Conservation (phyloP, 2,113 vertebrate genomes). For the Zosterops hypoxanthus region DNA sequence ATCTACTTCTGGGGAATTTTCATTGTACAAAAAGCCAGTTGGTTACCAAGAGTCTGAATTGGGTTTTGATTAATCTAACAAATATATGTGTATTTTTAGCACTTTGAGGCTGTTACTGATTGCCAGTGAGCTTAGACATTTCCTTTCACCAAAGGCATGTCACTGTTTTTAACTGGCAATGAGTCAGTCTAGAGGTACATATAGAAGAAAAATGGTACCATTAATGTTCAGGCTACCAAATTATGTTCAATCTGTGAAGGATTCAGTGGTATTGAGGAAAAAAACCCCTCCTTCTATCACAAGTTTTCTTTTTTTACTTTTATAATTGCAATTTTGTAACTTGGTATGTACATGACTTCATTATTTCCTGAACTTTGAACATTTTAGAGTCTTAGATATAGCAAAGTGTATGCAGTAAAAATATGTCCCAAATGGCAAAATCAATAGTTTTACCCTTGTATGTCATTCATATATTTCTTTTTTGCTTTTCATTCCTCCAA, state of each 20-base stretch:
- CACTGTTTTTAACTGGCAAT: background rate
- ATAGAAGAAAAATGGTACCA: background rate
- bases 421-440: background rate
- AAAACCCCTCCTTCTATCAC: accelerated
- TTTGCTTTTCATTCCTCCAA: background rate
- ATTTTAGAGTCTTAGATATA: background rate
- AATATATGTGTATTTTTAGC: background rate
- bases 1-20: background rate
- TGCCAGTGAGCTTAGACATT: background rate
- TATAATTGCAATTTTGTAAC: background rate
- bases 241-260: background rate
- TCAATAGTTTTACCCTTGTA: background rate
- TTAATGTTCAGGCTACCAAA: background rate
- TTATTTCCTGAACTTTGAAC: background rate
- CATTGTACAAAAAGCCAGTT: background rate
- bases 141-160: background rate
- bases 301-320: background rate
- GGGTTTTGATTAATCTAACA: background rate
- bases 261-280: background rate
- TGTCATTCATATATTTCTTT: background rate
- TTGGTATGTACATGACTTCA: background rate
- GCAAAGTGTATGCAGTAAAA: background rate
- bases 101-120: background rate
- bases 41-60: background rate
- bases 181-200: background rate